phyloP scores from a whole-genome alignment of 2,113 vertebrate species.

The Columbina picui region DNA sequence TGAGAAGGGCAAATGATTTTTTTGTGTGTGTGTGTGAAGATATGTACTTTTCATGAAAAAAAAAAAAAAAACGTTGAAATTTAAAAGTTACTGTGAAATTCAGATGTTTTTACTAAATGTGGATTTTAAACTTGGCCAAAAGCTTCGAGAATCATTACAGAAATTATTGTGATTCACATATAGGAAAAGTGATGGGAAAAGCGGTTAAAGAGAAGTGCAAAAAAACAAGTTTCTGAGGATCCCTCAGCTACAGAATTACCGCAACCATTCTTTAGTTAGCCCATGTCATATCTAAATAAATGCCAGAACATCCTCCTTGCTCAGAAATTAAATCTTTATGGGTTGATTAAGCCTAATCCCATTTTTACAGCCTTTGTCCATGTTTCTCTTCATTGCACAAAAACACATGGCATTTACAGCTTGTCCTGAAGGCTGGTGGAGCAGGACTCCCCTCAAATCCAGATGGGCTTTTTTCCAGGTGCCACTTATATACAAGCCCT shows the following conservation, averaged over 20 bases:
- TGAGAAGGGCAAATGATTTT: background rate
- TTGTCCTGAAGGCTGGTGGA: background rate
- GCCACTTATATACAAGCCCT: rapidly evolving
- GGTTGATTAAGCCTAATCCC: background rate
- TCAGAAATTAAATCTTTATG: background rate
- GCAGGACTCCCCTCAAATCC: background rate
- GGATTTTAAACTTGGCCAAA: background rate
- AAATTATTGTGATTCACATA: background rate
- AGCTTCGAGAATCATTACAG: background rate
- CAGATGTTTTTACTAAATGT: background rate
- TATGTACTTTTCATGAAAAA: background rate
- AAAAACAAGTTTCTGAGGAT: background rate
- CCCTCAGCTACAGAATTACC: background rate
- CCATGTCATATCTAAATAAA: background rate
- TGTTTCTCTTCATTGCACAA: rapidly evolving
- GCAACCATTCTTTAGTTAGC: background rate
- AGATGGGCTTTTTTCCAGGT: background rate
- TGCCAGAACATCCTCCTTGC: background rate
- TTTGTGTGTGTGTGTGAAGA: background rate
- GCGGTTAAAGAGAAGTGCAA: background rate
- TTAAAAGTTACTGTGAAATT: background rate
- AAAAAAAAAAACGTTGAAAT: background rate
- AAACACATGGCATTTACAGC: rapidly evolving
- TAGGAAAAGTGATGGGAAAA: background rate
- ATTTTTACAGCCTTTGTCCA: background rate